These are phyloP conservation scores for Hypocryptadius cinnamomeus DNA, from an alignment of 2,113 vertebrate species.

Conservation along the genomic window DNA sequence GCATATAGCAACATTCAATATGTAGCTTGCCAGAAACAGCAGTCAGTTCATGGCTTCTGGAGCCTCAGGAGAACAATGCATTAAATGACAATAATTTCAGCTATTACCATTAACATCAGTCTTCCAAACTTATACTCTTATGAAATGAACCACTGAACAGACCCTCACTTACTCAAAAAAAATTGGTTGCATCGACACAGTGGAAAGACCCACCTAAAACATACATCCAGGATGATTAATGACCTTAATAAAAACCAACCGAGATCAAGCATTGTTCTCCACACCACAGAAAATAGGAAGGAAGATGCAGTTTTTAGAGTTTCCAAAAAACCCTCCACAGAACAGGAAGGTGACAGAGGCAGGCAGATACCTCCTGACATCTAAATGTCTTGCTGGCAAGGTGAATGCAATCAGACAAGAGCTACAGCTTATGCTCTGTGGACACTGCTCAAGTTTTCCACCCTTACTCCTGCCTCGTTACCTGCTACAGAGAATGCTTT, in stretches of 20 bases:
- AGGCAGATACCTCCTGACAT: not conserved
- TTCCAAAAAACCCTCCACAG: not conserved
- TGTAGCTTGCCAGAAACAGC: not conserved
- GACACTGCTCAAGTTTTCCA: not conserved
- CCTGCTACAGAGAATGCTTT: not conserved
- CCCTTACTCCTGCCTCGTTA: not conserved
- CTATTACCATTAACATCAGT: not conserved
- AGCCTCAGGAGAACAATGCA: not conserved
- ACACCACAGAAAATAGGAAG: not conserved
- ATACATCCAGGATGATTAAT: not conserved
- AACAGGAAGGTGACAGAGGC: not conserved
- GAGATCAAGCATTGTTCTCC: not conserved
- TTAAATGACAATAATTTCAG: not conserved
- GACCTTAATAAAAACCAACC: not conserved
- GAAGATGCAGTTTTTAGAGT: not conserved
- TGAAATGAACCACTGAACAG: not conserved
- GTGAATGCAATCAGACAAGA: not conserved
- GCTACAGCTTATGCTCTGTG: not conserved
- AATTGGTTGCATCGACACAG: not conserved
- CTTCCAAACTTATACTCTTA: not conserved
- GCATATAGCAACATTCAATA: not conserved
- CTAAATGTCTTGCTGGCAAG: not conserved
- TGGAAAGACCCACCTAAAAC: not conserved
- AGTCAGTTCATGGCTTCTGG: not conserved
- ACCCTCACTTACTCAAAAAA: not conserved